phyloP scores from a whole-genome alignment of 2,113 vertebrate species.

The Hippocampus abdominalis region DNA sequence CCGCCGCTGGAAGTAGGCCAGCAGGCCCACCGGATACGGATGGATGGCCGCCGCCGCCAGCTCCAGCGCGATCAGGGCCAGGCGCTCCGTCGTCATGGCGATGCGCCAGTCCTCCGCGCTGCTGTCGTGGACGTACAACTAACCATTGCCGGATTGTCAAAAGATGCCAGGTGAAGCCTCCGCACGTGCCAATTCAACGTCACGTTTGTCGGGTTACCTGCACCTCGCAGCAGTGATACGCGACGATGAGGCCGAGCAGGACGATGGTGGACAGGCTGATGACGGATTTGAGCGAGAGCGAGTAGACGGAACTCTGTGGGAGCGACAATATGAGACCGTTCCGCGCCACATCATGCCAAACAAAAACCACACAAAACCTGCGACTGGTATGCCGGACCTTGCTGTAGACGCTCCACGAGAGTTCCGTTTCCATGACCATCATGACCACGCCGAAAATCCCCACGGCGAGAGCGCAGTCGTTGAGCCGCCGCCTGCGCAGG shows the following conservation, averaged over 20 bases:
- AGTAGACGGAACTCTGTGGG: constrained; percentile 86
- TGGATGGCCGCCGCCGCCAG: constrained; percentile 85
- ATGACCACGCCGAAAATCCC: constrained; percentile 91
- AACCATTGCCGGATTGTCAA: not conserved
- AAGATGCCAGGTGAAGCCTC: not conserved
- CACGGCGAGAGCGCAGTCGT: constrained; percentile 90
- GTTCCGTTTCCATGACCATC: constrained; percentile 94
- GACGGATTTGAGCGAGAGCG: constrained; percentile 89
- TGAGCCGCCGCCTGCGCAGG: constrained; percentile 87
- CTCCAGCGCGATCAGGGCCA: constrained; percentile 86
- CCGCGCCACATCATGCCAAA: too few species aligned
- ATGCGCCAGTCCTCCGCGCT: constrained; percentile 92
- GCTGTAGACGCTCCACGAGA: constrained; percentile 93
- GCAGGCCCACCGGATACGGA: constrained; percentile 78
- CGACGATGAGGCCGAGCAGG: constrained; percentile 86
- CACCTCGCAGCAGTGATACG: constrained; percentile 91
- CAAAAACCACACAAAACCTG: not conserved
- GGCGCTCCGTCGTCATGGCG: constrained; percentile 86
- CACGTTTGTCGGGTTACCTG: constrained; percentile 75
- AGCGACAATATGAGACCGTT: not conserved
- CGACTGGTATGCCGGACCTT: constrained; percentile 74
- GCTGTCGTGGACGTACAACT: constrained; percentile 94
- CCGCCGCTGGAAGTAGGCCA: constrained; percentile 71
- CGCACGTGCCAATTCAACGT: not conserved
- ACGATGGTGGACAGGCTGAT: constrained; percentile 91